These are phyloP conservation scores for Laticauda colubrina DNA, from an alignment of 2,113 vertebrate species.

Conservation along the genomic window DNA sequence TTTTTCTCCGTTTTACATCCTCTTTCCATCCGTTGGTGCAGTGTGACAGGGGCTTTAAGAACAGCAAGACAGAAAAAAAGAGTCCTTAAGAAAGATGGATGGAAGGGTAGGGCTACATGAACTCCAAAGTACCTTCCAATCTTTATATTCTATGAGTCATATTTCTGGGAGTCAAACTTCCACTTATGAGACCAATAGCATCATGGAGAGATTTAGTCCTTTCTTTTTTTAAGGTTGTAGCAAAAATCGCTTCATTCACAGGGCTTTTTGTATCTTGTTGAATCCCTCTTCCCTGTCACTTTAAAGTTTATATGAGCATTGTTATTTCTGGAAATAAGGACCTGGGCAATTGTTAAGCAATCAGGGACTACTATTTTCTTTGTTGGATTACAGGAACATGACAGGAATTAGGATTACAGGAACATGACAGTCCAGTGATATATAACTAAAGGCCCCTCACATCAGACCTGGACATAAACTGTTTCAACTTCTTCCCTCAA, in stretches of 20 bases:
- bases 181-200: background rate
- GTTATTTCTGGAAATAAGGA: background rate
- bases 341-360: background rate
- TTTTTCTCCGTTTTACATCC: too few species aligned
- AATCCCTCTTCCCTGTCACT: background rate
- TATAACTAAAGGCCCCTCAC: background rate
- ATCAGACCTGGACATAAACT: background rate
- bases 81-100: background rate
- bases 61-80: background rate
- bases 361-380: background rate
- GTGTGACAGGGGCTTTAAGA: too few species aligned
- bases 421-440: background rate
- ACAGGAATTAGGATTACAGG: background rate
- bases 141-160: background rate
- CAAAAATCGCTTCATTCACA: background rate
- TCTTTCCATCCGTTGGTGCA: too few species aligned
- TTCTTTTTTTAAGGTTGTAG: background rate
- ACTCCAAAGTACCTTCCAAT: background rate
- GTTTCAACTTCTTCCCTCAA: too few species aligned
- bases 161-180: background rate
- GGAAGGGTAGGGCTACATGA: background rate
- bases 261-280: background rate
- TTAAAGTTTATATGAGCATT: background rate
- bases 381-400: background rate
- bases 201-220: background rate